phyloP scores from a whole-genome alignment of 2,888 invertebrate species.

The Drosophila stalkeri region DNA sequence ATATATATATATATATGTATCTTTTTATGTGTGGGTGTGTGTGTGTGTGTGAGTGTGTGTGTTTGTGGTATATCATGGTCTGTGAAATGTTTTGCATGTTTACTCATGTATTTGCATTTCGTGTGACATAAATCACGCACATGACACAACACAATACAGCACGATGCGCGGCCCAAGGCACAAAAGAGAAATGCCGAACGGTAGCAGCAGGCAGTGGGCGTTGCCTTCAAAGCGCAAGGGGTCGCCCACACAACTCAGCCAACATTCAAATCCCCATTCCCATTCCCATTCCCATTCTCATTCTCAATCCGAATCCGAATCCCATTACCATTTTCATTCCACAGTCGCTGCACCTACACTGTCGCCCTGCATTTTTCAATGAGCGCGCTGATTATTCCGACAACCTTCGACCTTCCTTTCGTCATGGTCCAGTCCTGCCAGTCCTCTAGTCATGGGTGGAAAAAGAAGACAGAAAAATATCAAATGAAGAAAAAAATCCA shows the following conservation, averaged over 20 bases:
- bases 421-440: not conserved
- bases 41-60: constrained; percentile 16
- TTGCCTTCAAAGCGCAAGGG: constrained; percentile 39
- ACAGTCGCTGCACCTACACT: constrained; percentile 56
- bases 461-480: constrained; percentile 21
- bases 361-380: constrained; percentile 76
- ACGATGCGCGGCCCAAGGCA: constrained; percentile 61
- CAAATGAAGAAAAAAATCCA: constrained; percentile 18
- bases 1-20: no score
- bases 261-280: not conserved
- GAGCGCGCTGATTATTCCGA: constrained; percentile 69
- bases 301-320: not conserved
- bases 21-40: constrained; percentile 12
- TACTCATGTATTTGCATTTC: constrained; percentile 79
- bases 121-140: constrained; percentile 77
- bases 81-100: constrained; percentile 73
- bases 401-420: constrained; percentile 31
- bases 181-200: constrained; percentile 57
- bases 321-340: constrained; percentile 14
- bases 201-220: constrained; percentile 6
- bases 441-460: not conserved
- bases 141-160: constrained; percentile 59
- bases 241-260: constrained; percentile 40
- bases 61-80: constrained; percentile 36
- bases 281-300: not conserved